Conservation (phyloP, 2,113 vertebrate species). For the Alethe diademata region DNA sequence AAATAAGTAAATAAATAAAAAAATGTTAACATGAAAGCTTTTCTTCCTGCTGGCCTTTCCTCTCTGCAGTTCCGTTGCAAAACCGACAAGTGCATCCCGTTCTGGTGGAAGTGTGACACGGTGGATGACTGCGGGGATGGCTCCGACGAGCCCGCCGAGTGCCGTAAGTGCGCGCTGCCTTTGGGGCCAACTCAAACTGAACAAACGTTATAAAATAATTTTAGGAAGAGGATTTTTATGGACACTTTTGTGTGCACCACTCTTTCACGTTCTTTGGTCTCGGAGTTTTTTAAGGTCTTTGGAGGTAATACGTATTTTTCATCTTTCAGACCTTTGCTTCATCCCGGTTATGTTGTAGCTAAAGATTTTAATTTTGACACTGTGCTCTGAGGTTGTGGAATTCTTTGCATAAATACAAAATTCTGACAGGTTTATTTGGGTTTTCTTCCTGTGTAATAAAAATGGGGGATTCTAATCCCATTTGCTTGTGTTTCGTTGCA, state of each 20-base stretch:
- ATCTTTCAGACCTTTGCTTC: neutral
- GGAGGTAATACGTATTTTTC: accelerated
- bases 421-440: neutral
- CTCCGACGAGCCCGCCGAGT: slow-evolving; percentile 93
- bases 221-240: neutral
- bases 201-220: accelerated
- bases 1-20: neutral
- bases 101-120: slow-evolving; percentile 99
- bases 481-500: neutral
- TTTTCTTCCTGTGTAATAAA: neutral
- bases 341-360: neutral
- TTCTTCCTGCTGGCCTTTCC: neutral
- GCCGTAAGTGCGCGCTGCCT: slow-evolving; percentile 81
- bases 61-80: slow-evolving; percentile 90
- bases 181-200: accelerated
- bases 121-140: slow-evolving; percentile 97
- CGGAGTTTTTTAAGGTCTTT: neutral
- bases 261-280: neutral
- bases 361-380: neutral
- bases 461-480: neutral
- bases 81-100: slow-evolving; percentile 97
- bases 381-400: neutral
- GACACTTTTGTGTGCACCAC: neutral
- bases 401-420: neutral
- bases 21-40: neutral